Percentiles rank a stretch among this genome's conserved stretches.
These are phyloP conservation scores for Lota lota DNA, from an alignment of 2,113 vertebrate species.

Conservation along the genomic window DNA sequence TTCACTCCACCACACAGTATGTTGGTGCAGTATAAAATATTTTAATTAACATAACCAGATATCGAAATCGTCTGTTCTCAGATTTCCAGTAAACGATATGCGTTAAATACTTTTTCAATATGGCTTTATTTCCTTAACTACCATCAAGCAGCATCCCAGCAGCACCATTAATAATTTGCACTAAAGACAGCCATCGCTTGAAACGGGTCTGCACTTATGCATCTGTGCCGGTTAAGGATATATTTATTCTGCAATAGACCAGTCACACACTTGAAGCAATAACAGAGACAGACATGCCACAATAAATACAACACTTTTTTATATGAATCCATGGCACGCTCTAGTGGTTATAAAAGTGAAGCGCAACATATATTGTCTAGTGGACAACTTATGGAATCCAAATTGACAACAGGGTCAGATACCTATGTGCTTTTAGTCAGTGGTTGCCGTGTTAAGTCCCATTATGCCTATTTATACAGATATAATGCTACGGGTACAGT, in stretches of 20 bases:
- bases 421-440: not conserved
- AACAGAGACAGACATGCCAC: not conserved
- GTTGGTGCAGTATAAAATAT: too few relatives aligned
- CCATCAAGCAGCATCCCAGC: not conserved
- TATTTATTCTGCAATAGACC: not conserved
- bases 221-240: not conserved
- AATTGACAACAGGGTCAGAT: not conserved
- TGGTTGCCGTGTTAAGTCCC: too few relatives aligned
- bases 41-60: too few relatives aligned
- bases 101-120: too few relatives aligned
- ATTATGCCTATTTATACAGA: too few relatives aligned
- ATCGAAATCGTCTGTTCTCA: too few relatives aligned
- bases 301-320: not conserved
- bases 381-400: not conserved
- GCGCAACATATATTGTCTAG: not conserved
- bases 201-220: not conserved
- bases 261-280: not conserved
- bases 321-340: constrained; percentile 15
- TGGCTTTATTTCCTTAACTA: not conserved
- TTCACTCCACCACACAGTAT: too few relatives aligned
- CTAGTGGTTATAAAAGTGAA: constrained; percentile 21
- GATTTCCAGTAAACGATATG: too few relatives aligned
- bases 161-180: not conserved
- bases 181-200: not conserved
- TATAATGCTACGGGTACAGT: too few relatives aligned